These are phyloP conservation scores for Lepus oiostolus DNA, from an alignment of 2,797 vertebrate species.

Conservation along the genomic window DNA sequence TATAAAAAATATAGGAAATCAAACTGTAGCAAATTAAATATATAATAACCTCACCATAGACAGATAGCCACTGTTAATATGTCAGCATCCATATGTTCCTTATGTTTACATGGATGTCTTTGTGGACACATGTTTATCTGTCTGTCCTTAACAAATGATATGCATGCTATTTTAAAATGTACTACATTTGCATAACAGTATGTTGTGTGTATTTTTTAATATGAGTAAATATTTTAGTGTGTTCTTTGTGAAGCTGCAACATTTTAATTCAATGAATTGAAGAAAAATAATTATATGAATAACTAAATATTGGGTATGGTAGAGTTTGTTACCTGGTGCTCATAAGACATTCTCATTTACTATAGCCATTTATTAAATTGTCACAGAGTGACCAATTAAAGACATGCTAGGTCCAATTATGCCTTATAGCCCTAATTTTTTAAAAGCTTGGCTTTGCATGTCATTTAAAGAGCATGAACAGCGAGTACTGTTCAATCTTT, in stretches of 20 bases:
- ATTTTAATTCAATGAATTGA: neutral
- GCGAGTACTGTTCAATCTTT: neutral
- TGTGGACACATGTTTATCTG: neutral
- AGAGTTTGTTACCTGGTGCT: neutral
- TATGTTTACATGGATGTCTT: neutral
- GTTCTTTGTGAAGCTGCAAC: constrained; percentile 28
- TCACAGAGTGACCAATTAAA: constrained; percentile 63
- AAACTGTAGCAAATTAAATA: neutral
- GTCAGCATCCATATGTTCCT: neutral
- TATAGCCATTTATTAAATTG: constrained; percentile 3
- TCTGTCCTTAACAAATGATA: neutral
- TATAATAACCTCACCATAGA: neutral
- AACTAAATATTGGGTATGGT: constrained; percentile 21
- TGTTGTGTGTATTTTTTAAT: neutral
- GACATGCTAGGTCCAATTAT: neutral
- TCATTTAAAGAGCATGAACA: neutral
- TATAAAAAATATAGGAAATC: neutral
- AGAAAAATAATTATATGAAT: constrained; percentile 34
- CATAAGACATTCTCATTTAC: neutral
- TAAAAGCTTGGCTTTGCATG: neutral
- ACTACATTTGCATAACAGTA: neutral
- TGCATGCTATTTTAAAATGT: neutral
- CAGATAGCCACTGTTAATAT: neutral
- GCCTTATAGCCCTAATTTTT: neutral
- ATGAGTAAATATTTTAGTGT: neutral